These are phyloP conservation scores for Labrus mixtus DNA, from an alignment of 2,113 vertebrate genomes.

Conservation along the genomic window DNA sequence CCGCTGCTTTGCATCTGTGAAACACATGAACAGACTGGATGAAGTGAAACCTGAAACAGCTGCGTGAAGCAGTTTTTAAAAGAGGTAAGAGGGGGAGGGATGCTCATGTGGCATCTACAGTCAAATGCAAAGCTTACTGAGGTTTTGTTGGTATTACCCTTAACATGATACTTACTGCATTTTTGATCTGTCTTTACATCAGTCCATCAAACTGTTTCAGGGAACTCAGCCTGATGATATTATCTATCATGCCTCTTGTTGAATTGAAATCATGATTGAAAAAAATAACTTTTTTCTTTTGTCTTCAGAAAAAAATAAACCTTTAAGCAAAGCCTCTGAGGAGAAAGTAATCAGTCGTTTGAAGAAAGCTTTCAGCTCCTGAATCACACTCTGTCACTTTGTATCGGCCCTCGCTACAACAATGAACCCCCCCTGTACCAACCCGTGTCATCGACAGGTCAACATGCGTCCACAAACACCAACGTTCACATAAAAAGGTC, in stretches of 20 bases:
- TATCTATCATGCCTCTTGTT: slow-evolving; percentile 18
- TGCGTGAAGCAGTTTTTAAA: slow-evolving; percentile 68
- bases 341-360: slow-evolving; percentile 35
- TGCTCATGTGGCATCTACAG: slow-evolving; percentile 66
- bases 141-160: slow-evolving; percentile 75
- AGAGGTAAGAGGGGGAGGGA: slow-evolving; percentile 66
- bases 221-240: slow-evolving; percentile 19
- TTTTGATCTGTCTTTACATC: slow-evolving; percentile 34
- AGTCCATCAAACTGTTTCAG: slow-evolving; percentile 19
- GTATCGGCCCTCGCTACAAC: slow-evolving; percentile 29
- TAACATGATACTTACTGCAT: slow-evolving; percentile 69
- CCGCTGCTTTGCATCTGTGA: slow-evolving; percentile 49
- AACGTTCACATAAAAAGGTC: slow-evolving; percentile 36
- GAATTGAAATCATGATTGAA: background rate
- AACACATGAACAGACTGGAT: slow-evolving; percentile 51
- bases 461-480: slow-evolving; percentile 44
- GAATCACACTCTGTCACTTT: slow-evolving; percentile 22
- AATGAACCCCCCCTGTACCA: slow-evolving; percentile 17
- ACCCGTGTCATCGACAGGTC: slow-evolving; percentile 22
- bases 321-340: slow-evolving; percentile 23
- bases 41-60: slow-evolving; percentile 70
- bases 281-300: background rate
- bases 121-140: slow-evolving; percentile 69
- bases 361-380: slow-evolving; percentile 28
- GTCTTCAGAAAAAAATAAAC: slow-evolving; percentile 43